Percentiles rank a stretch among this genome's conserved stretches.
These are phyloP conservation scores for Sabellastarte sp. DNA, from an alignment of 2,888 invertebrate genomes.

Conservation along the genomic window DNA sequence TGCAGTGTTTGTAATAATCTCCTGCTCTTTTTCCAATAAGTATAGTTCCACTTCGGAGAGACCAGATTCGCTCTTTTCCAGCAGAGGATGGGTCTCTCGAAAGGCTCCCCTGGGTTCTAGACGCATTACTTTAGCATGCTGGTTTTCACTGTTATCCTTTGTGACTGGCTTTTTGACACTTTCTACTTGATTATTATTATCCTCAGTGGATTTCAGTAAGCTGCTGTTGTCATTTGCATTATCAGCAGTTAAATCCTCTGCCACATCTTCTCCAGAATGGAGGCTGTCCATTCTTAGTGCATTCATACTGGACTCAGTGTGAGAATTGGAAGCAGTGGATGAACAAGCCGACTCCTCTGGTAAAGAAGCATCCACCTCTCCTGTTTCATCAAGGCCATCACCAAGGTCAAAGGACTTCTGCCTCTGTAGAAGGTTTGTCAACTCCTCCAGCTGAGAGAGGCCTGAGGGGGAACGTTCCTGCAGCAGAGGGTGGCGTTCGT, in stretches of 20 bases:
- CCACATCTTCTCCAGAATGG: too few species aligned
- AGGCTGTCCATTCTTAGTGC: not conserved
- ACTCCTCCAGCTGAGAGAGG: conserved; percentile 10
- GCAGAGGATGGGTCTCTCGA: conserved; percentile 20
- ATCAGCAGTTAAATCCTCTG: too few species aligned
- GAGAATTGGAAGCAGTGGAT: too few species aligned
- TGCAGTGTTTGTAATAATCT: not conserved
- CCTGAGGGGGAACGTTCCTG: conserved; percentile 12
- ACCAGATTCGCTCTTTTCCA: conserved; percentile 23
- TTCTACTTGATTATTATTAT: not conserved
- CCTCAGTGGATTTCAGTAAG: too few species aligned
- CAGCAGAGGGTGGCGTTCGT: conserved; percentile 11
- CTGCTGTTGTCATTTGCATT: too few species aligned
- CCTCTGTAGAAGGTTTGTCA: not conserved
- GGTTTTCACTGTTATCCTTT: not conserved
- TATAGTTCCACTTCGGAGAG: conserved; percentile 26
- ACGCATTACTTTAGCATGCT: not conserved
- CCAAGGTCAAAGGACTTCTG: not conserved
- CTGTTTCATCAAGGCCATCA: too few species aligned
- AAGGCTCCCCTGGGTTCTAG: conserved; percentile 23
- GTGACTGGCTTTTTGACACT: conserved; percentile 3
- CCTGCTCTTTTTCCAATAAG: conserved; percentile 24
- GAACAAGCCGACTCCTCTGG: too few species aligned
- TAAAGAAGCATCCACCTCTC: too few species aligned
- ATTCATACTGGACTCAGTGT: not conserved